These are phyloP conservation scores for Trichogramma pretiosum DNA, from an alignment of 1,140 invertebrate species.

Conservation along the genomic window DNA sequence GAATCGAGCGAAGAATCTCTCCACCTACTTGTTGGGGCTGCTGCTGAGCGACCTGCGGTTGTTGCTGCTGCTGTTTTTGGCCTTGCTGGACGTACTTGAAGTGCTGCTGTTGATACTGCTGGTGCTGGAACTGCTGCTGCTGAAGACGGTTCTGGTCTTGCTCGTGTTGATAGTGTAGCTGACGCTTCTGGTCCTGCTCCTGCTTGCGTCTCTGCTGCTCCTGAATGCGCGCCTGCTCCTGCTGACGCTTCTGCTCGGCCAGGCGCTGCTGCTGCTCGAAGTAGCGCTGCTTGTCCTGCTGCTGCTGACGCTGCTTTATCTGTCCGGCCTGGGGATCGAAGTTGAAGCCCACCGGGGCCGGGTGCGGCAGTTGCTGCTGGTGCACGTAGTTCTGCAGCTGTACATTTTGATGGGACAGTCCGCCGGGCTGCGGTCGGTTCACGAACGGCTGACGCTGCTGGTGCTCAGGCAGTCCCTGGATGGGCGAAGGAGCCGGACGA, in stretches of 20 bases:
- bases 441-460: slow-evolving; percentile 33
- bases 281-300: slow-evolving; percentile 27
- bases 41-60: slow-evolving; percentile 29
- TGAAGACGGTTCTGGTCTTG: slow-evolving; percentile 37
- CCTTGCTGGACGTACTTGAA: slow-evolving; percentile 17
- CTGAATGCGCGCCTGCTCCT: slow-evolving; percentile 33
- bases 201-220: slow-evolving; percentile 36
- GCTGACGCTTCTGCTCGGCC: slow-evolving; percentile 26
- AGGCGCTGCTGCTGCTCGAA: slow-evolving; percentile 32
- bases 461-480: slow-evolving; percentile 39
- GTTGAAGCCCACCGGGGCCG: slow-evolving; percentile 17
- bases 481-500: too few species aligned
- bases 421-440: slow-evolving; percentile 30
- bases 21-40: slow-evolving; percentile 49
- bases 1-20: slow-evolving; percentile 62
- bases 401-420: slow-evolving; percentile 32
- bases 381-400: slow-evolving; percentile 29
- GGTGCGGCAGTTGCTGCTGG: slow-evolving; percentile 7
- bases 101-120: slow-evolving; percentile 27
- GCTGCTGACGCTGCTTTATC: slow-evolving; percentile 24
- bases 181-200: slow-evolving; percentile 30
- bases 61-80: slow-evolving; percentile 25
- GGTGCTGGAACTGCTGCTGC: slow-evolving; percentile 37
- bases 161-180: slow-evolving; percentile 34
- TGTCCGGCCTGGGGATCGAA: too few species aligned